Percentiles rank a stretch among this genome's conserved stretches.
Conservation (phyloP, 2,113 vertebrate species). For the Megaceryle torquata region DNA sequence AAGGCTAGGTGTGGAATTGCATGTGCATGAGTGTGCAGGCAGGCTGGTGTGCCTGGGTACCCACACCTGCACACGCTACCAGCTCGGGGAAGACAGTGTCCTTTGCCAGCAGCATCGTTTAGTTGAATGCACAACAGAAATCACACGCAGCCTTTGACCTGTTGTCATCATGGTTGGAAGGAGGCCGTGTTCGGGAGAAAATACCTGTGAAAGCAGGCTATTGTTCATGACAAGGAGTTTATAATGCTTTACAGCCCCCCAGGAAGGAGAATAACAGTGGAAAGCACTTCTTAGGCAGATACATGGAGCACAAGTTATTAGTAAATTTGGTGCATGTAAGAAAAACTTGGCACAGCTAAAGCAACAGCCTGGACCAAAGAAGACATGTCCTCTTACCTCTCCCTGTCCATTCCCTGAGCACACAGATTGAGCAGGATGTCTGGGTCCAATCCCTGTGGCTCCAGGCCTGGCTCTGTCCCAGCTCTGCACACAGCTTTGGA, state of each 20-base stretch:
- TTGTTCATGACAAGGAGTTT: background rate
- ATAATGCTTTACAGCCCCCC: background rate
- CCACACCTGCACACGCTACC: background rate
- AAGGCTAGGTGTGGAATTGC: background rate
- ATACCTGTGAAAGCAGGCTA: background rate
- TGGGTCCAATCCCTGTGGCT: background rate
- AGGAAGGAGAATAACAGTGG: background rate
- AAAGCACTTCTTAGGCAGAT: background rate
- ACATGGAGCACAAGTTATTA: background rate
- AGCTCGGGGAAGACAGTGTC: background rate
- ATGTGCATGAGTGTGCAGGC: rapidly evolving
- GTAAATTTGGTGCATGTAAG: background rate
- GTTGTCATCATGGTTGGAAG: background rate
- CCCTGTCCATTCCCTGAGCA: background rate
- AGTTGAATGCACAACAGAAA: background rate
- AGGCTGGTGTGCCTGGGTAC: background rate
- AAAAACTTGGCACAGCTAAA: background rate
- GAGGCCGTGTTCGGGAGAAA: background rate
- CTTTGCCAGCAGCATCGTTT: background rate
- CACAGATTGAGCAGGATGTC: background rate
- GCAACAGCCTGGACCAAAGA: background rate
- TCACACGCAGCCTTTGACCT: background rate
- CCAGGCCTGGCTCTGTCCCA: background rate
- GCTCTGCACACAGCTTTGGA: background rate
- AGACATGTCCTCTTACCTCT: background rate